These are phyloP conservation scores for Apogon talboti DNA, from an alignment of 2,797 vertebrate genomes.

Conservation along the genomic window DNA sequence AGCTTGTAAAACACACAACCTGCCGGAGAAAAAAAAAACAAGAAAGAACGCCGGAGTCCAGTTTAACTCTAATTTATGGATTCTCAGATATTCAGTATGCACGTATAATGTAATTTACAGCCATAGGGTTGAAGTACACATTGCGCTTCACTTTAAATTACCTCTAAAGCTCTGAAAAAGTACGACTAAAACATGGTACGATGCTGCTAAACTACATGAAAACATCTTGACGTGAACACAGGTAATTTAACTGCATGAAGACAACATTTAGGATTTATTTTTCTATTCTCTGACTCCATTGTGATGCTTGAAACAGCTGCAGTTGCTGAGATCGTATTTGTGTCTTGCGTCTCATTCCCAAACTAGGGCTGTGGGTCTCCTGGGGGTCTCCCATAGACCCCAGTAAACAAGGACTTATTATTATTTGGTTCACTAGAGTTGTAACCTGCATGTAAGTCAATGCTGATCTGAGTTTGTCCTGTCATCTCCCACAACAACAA, in stretches of 20 bases:
- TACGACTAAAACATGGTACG: no score
- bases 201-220: no score
- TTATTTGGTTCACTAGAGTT: constrained; percentile 26
- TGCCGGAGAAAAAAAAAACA: constrained; percentile 2
- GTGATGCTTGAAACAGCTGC: not conserved
- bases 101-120: constrained; percentile 8
- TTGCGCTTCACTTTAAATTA: no score
- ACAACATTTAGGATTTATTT: no score
- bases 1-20: not conserved
- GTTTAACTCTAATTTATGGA: constrained; percentile 11
- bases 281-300: not conserved
- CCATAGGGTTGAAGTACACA: not conserved
- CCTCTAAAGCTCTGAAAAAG: no score
- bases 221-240: no score
- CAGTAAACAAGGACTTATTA: constrained; percentile 6
- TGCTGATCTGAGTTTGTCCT: not conserved
- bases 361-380: constrained; percentile 26
- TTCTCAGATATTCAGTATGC: not conserved
- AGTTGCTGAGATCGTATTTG: not conserved
- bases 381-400: constrained; percentile 4
- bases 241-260: no score
- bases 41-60: not conserved
- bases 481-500: constrained; percentile 8
- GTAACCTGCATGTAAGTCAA: constrained; percentile 7
- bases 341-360: constrained; percentile 18